Base-by-base conservation (phyloP, 2,888 invertebrate genomes). In the Encarsia formosa region DNA sequence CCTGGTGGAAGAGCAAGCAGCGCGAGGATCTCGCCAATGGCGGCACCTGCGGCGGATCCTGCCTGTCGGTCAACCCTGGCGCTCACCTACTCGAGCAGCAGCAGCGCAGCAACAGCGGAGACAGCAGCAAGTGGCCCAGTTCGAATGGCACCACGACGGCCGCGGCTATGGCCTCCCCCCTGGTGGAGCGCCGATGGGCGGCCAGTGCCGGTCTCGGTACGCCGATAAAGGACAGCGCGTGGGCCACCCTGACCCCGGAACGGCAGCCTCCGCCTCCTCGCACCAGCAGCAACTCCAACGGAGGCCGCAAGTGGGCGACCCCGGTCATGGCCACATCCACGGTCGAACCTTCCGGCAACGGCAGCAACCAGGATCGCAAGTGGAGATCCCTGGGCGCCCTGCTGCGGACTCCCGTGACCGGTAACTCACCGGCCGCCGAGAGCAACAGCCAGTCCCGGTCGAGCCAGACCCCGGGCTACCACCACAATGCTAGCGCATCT, bases 361-460 rank as follows among this genome's bases (percentile, higher is more conserved):
- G 37, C 5, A 32, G 63, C 63, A 11, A 68, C 22, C 74, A 74
- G 43, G 76, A 76, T 56, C 63, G 76, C 26, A 70, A 73, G 50
- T 76, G 76, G 76, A 65, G 75, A 19, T 76, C 76, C n/a, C 65
- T 76, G 11, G 76, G 76, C 1, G 76, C 76, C 3, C 64, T 76
- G n/a, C 63, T 76, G 20, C 63, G 75, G 19, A 67, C 72, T 11
- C 73, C 73, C 3, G 62, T 54, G 0, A 48, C 59, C 15, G 49
- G 42, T 11, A 23, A 15, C 8, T 6, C 18, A n/a, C n/a, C 50
- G 5, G 20, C 23, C 11, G 4, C 49, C 2, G 23, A 11, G 26
- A 22, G 4, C 34, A 35, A 34, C 4, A 61, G 55, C 37, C 68
- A 70, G 35, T 61, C 63, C 4, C 51, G 60, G 31, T 60, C 66